These are phyloP conservation scores for Rhynchopsitta pachyrhyncha DNA, from an alignment of 2,113 vertebrate species.

Conservation along the genomic window DNA sequence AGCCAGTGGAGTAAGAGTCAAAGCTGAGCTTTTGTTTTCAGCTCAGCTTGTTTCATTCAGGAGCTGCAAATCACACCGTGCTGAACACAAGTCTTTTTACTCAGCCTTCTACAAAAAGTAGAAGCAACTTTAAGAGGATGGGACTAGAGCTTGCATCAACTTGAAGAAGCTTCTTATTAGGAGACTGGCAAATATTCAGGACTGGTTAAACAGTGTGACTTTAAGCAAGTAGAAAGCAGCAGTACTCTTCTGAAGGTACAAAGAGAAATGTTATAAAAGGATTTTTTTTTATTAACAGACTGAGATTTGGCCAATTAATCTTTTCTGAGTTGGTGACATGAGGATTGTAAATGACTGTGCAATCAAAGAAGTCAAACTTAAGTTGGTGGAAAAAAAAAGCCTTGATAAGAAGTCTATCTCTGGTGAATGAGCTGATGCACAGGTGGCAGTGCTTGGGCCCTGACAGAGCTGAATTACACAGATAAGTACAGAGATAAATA, in stretches of 20 bases:
- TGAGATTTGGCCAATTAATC: not conserved
- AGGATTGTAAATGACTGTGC: not conserved
- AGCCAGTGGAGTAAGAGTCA: not conserved
- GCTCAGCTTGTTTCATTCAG: not conserved
- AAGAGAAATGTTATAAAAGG: not conserved
- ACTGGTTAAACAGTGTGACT: not conserved
- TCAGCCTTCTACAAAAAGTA: not conserved
- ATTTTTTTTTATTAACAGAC: not conserved
- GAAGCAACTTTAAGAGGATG: not conserved
- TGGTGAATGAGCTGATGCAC: not conserved
- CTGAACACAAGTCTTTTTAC: not conserved
- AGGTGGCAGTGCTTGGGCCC: not conserved
- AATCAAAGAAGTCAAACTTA: not conserved
- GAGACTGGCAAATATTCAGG: not conserved
- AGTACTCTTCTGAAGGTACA: not conserved
- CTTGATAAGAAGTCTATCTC: not conserved
- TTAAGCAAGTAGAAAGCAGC: not conserved
- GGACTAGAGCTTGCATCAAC: not conserved
- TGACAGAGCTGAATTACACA: not conserved
- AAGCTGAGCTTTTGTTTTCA: slow-evolving; percentile 35
- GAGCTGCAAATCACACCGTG: not conserved
- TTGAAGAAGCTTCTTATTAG: not conserved
- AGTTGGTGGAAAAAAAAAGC: not conserved
- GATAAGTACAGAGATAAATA: not conserved
- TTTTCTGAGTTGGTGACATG: not conserved